A percentile compares a stretch with the other conserved stretches of the same genome.
These are phyloP conservation scores for Ectobius pallidus DNA, from an alignment of 2,888 invertebrate genomes.

Conservation along the genomic window DNA sequence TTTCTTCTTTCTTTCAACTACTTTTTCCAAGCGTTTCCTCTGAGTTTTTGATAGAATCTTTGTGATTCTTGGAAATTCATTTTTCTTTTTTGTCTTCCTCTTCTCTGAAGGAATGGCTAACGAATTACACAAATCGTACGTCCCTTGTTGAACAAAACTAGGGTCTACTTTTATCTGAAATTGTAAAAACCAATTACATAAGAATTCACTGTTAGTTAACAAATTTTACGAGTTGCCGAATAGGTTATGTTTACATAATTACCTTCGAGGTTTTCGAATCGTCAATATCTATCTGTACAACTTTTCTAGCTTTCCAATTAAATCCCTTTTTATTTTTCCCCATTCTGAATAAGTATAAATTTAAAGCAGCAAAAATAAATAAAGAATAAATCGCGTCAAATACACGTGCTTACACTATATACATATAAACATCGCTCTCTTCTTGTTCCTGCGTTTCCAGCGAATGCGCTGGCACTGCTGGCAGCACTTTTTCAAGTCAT, in stretches of 20 bases:
- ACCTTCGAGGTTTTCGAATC: constrained; percentile 73
- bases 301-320: constrained; percentile 77
- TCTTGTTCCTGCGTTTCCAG: too few species aligned
- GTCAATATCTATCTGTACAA: constrained; percentile 72
- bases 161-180: constrained; percentile 72
- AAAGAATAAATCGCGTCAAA: too few species aligned
- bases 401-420: too few species aligned
- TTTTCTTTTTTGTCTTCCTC: constrained; percentile 72
- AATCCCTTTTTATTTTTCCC: constrained; percentile 59
- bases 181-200: constrained; percentile 46
- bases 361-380: too few species aligned
- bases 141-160: constrained; percentile 57
- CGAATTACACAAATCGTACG: constrained; percentile 77
- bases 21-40: constrained; percentile 81
- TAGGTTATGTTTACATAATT: constrained; percentile 40
- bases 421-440: too few species aligned
- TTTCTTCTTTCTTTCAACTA: constrained; percentile 87
- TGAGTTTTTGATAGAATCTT: constrained; percentile 86
- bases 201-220: constrained; percentile 2
- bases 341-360: not conserved
- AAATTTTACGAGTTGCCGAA: not conserved
- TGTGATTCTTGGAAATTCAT: constrained; percentile 61
- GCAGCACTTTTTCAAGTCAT: too few species aligned
- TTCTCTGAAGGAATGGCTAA: constrained; percentile 84
- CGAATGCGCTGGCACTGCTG: too few species aligned